Evolutionary conservation across 2,888 invertebrate genomes (phyloP).

Genomic region (Troides helena): DNA sequence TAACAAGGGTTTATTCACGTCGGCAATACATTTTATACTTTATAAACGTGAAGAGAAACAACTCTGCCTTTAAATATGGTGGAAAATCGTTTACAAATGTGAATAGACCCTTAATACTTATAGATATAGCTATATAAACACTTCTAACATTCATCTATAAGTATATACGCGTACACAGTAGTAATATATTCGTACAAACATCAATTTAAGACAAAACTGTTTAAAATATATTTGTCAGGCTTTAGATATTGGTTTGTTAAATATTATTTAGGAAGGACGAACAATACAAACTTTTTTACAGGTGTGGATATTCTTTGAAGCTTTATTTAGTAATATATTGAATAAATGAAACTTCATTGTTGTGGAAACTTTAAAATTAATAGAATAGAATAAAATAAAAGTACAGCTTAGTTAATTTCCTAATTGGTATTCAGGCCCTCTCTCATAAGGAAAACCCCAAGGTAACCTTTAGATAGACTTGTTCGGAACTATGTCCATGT

Average conservation of each 20-base stretch:
- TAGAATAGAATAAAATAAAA: too few species aligned
- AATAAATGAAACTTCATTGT: too few species aligned
- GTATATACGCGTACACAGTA: constrained; percentile 47
- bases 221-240: constrained; percentile 15
- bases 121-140: constrained; percentile 46
- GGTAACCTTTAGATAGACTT: too few species aligned
- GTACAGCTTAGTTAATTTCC: too few species aligned
- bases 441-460: too few species aligned
- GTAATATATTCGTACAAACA: constrained; percentile 43
- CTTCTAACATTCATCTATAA: constrained; percentile 50
- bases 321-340: not conserved
- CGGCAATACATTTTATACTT: not conserved
- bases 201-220: constrained; percentile 43
- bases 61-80: too few species aligned
- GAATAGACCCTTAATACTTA: constrained; percentile 42
- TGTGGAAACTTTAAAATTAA: too few species aligned
- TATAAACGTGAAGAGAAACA: too few species aligned
- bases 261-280: constrained; percentile 18
- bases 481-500: too few species aligned
- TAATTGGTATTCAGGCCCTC: too few species aligned
- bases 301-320: constrained; percentile 6
- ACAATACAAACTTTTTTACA: constrained; percentile 6
- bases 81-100: constrained; percentile 2
- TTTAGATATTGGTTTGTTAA: constrained; percentile 18
- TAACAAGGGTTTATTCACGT: constrained; percentile 38